phyloP scores from a whole-genome alignment of 2,888 invertebrate species.

The Stegana nigrithorax region DNA sequence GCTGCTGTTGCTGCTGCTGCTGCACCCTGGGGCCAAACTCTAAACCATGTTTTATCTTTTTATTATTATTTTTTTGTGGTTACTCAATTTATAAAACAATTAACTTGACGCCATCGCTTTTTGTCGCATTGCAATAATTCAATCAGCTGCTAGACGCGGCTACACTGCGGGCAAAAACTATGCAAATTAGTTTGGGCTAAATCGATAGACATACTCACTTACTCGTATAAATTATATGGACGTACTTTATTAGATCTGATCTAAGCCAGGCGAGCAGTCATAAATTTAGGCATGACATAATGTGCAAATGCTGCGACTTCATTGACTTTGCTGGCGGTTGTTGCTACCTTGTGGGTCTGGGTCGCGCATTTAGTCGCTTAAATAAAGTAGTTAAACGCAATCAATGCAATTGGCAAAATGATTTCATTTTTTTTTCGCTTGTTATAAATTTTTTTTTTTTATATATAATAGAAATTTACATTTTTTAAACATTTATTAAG shows the following conservation, averaged over 20 bases:
- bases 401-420: constrained; percentile 54
- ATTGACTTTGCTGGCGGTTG: neutral
- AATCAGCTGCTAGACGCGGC: neutral
- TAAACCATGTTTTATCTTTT: neutral
- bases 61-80: neutral
- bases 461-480: constrained; percentile 33
- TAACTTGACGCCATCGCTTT: neutral
- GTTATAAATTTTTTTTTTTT: constrained; percentile 33
- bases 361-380: constrained; percentile 34
- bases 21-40: neutral
- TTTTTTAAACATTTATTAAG: constrained; percentile 26
- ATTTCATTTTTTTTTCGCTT: constrained; percentile 43
- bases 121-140: neutral
- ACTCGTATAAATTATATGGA: neutral
- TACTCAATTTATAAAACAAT: neutral
- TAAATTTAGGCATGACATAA: constrained; percentile 5
- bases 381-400: constrained; percentile 41
- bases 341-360: constrained; percentile 11
- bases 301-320: neutral
- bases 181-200: neutral
- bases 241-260: neutral
- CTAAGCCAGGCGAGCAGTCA: neutral
- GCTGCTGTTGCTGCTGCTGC: neutral
- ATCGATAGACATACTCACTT: constrained; percentile 9
- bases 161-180: neutral